Conservation (phyloP, 2,797 vertebrate species). For the Masticophis lateralis region DNA sequence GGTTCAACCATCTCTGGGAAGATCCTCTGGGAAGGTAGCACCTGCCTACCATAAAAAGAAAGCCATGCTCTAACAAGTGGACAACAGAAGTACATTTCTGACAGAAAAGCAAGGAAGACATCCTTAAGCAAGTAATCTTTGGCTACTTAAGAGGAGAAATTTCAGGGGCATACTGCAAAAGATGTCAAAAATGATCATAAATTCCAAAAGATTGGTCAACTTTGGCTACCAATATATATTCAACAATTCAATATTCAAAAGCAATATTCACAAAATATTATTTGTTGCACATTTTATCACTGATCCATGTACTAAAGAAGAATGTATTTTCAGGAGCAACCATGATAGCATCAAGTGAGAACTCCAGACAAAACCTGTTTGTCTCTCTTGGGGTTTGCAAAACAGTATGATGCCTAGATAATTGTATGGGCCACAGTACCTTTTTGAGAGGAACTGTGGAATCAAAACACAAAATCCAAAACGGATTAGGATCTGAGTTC, state of each 20-base stretch:
- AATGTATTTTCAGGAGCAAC: not conserved
- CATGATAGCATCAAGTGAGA: not conserved
- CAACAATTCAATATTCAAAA: not conserved
- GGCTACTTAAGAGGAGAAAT: not conserved
- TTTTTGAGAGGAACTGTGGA: not conserved
- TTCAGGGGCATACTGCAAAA: not conserved
- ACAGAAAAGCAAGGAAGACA: not conserved
- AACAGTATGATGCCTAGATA: not conserved
- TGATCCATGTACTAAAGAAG: not conserved
- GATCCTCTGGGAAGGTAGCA: not conserved
- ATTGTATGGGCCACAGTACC: not conserved
- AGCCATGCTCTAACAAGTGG: not conserved
- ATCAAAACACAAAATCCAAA: not conserved
- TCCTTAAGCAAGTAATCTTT: not conserved
- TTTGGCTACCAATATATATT: too few relatives aligned
- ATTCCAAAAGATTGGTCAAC: not conserved
- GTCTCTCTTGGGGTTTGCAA: not conserved
- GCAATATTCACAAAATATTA: not conserved
- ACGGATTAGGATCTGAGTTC: not conserved
- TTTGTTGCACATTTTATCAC: not conserved
- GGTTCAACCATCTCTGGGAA: not conserved
- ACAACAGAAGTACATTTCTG: not conserved
- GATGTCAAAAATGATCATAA: not conserved
- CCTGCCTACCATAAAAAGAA: not conserved
- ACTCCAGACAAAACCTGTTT: not conserved